Conservation (phyloP, 2,113 vertebrate genomes). For the Sturnus vulgaris region DNA sequence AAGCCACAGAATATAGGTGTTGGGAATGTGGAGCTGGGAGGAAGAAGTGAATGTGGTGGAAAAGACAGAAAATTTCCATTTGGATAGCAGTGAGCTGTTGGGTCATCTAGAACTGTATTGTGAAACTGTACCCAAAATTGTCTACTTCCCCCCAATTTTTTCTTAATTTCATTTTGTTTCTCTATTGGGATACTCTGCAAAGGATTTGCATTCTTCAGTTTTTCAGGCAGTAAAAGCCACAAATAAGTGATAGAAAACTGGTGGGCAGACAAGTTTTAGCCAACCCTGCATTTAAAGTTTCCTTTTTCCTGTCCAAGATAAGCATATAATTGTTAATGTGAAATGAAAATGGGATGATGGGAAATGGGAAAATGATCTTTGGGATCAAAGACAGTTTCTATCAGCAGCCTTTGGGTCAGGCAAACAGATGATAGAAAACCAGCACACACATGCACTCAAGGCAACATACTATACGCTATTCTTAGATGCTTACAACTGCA, state of each 20-base stretch:
- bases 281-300: background rate
- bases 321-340: background rate
- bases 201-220: background rate
- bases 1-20: background rate
- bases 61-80: background rate
- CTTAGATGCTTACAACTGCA: conserved; percentile 1
- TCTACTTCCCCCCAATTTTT: background rate
- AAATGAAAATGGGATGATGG: background rate
- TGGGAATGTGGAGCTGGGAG: background rate
- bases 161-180: background rate
- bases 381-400: conserved; percentile 13
- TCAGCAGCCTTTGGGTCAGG: background rate
- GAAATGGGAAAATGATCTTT: background rate
- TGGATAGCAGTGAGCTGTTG: background rate
- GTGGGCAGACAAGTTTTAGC: background rate
- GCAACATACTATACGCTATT: conserved; percentile 5
- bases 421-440: conserved; percentile 2
- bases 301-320: background rate
- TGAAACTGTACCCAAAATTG: background rate
- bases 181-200: background rate
- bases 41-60: background rate
- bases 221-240: background rate
- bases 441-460: background rate
- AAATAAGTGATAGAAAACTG: background rate
- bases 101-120: background rate